These are phyloP conservation scores for Crotalus viridis DNA, from an alignment of 2,113 vertebrate species.

Conservation along the genomic window DNA sequence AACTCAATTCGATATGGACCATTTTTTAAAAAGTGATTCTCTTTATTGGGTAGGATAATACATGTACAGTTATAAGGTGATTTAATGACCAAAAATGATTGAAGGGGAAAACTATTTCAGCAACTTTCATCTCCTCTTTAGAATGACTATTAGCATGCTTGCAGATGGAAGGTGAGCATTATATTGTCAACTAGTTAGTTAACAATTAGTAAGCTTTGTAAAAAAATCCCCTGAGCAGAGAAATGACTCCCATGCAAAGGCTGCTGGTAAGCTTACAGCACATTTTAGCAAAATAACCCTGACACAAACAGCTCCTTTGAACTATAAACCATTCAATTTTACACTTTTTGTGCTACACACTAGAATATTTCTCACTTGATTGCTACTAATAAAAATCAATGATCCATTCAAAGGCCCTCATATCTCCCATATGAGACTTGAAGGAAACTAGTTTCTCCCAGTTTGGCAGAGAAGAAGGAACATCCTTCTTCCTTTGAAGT, in stretches of 20 bases:
- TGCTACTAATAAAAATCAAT: slow-evolving; percentile 87
- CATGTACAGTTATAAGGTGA: neutral
- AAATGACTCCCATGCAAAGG: slow-evolving; percentile 70
- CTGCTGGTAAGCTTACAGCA: slow-evolving; percentile 70
- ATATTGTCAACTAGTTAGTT: slow-evolving; percentile 54
- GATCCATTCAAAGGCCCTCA: slow-evolving; percentile 80
- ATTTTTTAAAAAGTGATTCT: neutral
- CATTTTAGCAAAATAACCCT: slow-evolving; percentile 79
- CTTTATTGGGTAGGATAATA: neutral
- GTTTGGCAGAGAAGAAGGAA: slow-evolving; percentile 64
- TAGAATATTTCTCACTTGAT: slow-evolving; percentile 89
- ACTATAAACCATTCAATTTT: slow-evolving; percentile 78
- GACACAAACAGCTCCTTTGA: slow-evolving; percentile 82
- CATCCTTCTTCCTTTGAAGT: slow-evolving; percentile 77
- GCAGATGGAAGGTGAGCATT: slow-evolving; percentile 47
- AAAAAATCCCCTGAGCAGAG: slow-evolving; percentile 53
- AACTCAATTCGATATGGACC: neutral
- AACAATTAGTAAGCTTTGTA: slow-evolving; percentile 56
- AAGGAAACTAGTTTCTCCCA: slow-evolving; percentile 63
- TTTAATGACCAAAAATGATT: slow-evolving; percentile 19
- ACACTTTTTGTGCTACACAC: slow-evolving; percentile 82
- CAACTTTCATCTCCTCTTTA: slow-evolving; percentile 54
- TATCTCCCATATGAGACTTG: slow-evolving; percentile 76
- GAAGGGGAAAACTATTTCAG: slow-evolving; percentile 47
- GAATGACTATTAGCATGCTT: slow-evolving; percentile 42